These are phyloP conservation scores for Trachythela sp. DNA, from an alignment of 64 coral and sea anemone species.

Conservation along the genomic window DNA sequence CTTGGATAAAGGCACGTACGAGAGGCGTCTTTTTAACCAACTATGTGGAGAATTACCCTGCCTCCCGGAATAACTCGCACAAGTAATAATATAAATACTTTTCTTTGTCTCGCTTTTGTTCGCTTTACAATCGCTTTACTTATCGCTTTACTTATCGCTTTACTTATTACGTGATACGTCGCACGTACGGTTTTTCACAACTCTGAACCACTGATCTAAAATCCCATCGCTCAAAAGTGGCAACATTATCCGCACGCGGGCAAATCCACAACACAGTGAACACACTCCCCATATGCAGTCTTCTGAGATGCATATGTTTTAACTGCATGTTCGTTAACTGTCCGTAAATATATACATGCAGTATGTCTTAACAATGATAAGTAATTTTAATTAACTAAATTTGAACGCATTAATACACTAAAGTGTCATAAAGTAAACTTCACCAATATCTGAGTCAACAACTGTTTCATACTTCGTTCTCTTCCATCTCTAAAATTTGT, in stretches of 20 bases:
- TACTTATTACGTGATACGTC: no score
- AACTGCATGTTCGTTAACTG: neutral
- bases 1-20: no score
- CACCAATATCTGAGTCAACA: neutral
- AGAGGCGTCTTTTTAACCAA: no score
- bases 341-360: neutral
- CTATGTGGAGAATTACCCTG: no score
- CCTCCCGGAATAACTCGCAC: no score
- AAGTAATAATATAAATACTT: no score
- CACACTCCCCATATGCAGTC: neutral
- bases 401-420: neutral
- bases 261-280: neutral
- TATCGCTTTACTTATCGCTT: no score
- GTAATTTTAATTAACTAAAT: neutral
- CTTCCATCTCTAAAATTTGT: constrained; percentile 14
- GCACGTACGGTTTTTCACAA: neutral
- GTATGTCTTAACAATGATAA: neutral
- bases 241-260: neutral
- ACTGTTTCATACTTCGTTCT: constrained; percentile 22
- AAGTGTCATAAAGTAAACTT: neutral
- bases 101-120: no score
- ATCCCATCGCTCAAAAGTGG: neutral
- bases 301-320: neutral
- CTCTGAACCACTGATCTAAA: neutral
- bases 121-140: no score